Conservation (phyloP, 23 tunicate species). For the Phallusia fumigata region DNA sequence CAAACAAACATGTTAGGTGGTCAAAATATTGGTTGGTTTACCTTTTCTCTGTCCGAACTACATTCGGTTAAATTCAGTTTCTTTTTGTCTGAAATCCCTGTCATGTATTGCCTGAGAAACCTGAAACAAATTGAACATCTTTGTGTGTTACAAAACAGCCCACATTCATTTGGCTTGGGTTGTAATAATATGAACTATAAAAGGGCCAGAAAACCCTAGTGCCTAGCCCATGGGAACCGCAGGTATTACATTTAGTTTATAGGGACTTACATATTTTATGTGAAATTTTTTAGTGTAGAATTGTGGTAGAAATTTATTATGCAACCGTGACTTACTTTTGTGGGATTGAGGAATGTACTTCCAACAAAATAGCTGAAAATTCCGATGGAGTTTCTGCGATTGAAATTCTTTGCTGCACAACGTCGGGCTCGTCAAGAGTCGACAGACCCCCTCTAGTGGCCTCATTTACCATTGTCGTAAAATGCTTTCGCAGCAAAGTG, state of each 20-base stretch:
- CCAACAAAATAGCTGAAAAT: slow-evolving; percentile 39
- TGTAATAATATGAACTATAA: too few species aligned
- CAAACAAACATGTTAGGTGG: too few species aligned
- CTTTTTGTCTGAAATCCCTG: slow-evolving; percentile 51
- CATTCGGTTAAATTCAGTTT: slow-evolving; percentile 13
- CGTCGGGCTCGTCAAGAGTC: slow-evolving; percentile 39
- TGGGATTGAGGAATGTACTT: slow-evolving; percentile 35
- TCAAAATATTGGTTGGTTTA: too few species aligned
- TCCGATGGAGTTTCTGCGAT: slow-evolving; percentile 38
- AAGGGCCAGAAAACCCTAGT: too few species aligned
- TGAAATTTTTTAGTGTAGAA: background rate
- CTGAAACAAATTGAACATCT: slow-evolving; percentile 16
- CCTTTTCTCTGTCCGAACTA: slow-evolving; percentile 37
- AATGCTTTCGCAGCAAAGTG: slow-evolving; percentile 23
- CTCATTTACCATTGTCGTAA: slow-evolving; percentile 37
- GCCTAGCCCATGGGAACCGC: too few species aligned
- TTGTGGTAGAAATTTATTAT: background rate
- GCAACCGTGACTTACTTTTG: slow-evolving; percentile 51
- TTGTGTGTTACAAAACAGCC: too few species aligned
- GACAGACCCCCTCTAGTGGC: slow-evolving; percentile 48
- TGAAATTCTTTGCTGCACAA: slow-evolving; percentile 46
- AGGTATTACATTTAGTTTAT: background rate
- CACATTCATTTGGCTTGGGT: too few species aligned
- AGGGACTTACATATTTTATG: background rate
- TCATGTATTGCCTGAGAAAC: slow-evolving; percentile 47